Evolutionary conservation across 1,140 invertebrate species (phyloP), one percentile per base, ranked within the genome.

Genomic region (Papilio glaucus): DNA sequence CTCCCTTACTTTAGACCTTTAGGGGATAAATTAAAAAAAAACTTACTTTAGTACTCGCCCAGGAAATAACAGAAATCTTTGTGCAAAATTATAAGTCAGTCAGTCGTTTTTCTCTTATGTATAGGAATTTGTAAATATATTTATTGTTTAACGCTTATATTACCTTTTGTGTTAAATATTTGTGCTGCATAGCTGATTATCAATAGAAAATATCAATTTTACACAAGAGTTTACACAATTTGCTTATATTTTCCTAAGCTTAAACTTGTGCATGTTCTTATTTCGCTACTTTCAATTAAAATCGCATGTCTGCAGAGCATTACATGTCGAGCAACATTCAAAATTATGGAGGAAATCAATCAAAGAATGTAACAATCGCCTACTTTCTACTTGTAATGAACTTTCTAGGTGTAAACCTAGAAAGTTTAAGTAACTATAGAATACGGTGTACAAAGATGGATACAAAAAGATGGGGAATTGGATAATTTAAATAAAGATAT

Each of bases 371-470:
- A 68, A 67, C 38, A 67, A 42, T 67, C 18, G 38, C 38, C 63
- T 18, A 24, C 63, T 67, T 67, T 67, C 63, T 24, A 67, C 24
- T 41, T 21, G 39, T 41, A 68, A 68, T 68, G 13, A 45, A 68
- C 39, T 45, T 68, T 68, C 21, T n/a, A n/a, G n/a, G n/a, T n/a
- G n/a, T n/a, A n/a, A n/a, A n/a, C n/a, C n/a, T n/a, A n/a, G n/a
- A n/a, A n/a, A n/a, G n/a, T n/a, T n/a, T n/a, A n/a, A n/a, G n/a
- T n/a, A n/a, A n/a, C n/a, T n/a, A n/a, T n/a, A n/a, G n/a, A n/a
- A n/a, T n/a, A n/a, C n/a, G n/a, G n/a, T n/a, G n/a, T n/a, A n/a
- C n/a, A n/a, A n/a, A n/a, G n/a, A n/a, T 33, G 2, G 2, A 33
- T 33, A 33, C 2, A 33, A 33, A 33, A 33, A 33, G 29, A 33